phyloP scores from a whole-genome alignment of 2,113 vertebrate species.

The Etheostoma cragini region DNA sequence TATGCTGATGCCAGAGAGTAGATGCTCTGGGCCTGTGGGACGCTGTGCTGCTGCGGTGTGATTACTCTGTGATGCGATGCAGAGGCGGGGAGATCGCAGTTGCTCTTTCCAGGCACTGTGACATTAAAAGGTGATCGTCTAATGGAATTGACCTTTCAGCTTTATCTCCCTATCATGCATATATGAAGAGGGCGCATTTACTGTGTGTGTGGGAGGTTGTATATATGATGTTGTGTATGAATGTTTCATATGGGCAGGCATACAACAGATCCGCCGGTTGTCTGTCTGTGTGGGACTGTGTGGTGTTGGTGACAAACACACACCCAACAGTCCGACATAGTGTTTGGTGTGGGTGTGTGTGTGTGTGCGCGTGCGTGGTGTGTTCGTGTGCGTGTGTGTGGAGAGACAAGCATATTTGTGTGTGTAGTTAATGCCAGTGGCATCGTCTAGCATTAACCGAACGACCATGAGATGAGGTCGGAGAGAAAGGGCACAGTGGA shows the following conservation, averaged over 20 bases:
- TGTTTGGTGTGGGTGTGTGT: not conserved
- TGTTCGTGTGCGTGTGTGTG: constrained; percentile 13
- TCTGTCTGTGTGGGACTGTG: not conserved
- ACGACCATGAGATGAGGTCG: constrained; percentile 58
- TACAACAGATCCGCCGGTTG: constrained; percentile 1
- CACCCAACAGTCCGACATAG: too few relatives aligned
- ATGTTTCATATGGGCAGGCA: constrained; percentile 16
- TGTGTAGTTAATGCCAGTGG: constrained; percentile 50
- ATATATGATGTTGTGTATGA: not conserved
- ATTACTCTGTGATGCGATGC: constrained; percentile 39
- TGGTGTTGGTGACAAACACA: not conserved
- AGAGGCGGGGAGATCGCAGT: constrained; percentile 31
- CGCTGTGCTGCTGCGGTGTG: constrained; percentile 32
- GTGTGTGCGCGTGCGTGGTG: constrained; percentile 3
- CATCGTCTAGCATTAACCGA: constrained; percentile 51
- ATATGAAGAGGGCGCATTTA: constrained; percentile 51
- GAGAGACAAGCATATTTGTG: not conserved
- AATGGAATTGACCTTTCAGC: constrained; percentile 78
- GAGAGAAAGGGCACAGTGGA: constrained; percentile 48
- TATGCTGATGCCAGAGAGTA: not conserved
- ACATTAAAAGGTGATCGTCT: constrained; percentile 77
- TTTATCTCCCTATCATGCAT: constrained; percentile 72
- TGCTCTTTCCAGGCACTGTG: constrained; percentile 69
- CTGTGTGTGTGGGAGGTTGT: constrained; percentile 11
- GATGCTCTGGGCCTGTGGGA: constrained; percentile 20